These are phyloP conservation scores for Esox lucius DNA, from an alignment of 2,797 vertebrate species.

Conservation along the genomic window DNA sequence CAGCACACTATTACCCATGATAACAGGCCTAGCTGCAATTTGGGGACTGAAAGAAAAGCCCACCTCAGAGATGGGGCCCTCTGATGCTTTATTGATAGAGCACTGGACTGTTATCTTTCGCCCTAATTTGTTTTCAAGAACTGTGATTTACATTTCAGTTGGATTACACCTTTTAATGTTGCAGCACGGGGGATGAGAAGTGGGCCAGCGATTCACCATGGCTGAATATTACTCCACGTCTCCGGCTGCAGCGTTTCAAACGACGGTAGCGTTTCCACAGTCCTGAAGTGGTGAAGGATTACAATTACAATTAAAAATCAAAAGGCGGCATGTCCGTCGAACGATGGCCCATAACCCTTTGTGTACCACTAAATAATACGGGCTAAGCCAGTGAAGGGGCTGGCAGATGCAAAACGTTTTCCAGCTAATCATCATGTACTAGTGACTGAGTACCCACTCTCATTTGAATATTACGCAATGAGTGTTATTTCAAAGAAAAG, in stretches of 20 bases:
- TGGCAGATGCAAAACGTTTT: slow-evolving; percentile 69
- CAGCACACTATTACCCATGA: slow-evolving; percentile 78
- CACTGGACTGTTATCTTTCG: slow-evolving; percentile 81
- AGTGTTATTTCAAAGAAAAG: slow-evolving; percentile 78
- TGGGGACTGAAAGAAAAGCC: slow-evolving; percentile 74
- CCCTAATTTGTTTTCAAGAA: slow-evolving; percentile 92
- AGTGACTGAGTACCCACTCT: slow-evolving; percentile 54
- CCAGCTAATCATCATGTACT: slow-evolving; percentile 69
- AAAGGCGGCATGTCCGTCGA: slow-evolving; percentile 79
- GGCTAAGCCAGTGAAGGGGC: slow-evolving; percentile 33
- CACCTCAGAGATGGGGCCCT: slow-evolving; percentile 58
- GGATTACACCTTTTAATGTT: slow-evolving; percentile 91
- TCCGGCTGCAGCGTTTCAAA: slow-evolving; percentile 81
- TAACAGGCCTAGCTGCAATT: slow-evolving; percentile 72
- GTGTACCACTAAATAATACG: slow-evolving; percentile 70
- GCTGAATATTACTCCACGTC: slow-evolving; percentile 68
- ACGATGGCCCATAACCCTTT: slow-evolving; percentile 76
- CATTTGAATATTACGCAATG: slow-evolving; percentile 76
- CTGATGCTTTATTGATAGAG: slow-evolving; percentile 78
- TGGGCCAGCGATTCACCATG: slow-evolving; percentile 58
- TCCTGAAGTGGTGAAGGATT: slow-evolving; percentile 84
- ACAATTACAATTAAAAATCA: slow-evolving; percentile 92
- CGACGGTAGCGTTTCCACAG: slow-evolving; percentile 72
- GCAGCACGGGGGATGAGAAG: slow-evolving; percentile 69
- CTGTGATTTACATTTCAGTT: slow-evolving; percentile 95